These are phyloP conservation scores for Drosophila demipolita DNA, from an alignment of 2,888 invertebrate species.

Conservation along the genomic window DNA sequence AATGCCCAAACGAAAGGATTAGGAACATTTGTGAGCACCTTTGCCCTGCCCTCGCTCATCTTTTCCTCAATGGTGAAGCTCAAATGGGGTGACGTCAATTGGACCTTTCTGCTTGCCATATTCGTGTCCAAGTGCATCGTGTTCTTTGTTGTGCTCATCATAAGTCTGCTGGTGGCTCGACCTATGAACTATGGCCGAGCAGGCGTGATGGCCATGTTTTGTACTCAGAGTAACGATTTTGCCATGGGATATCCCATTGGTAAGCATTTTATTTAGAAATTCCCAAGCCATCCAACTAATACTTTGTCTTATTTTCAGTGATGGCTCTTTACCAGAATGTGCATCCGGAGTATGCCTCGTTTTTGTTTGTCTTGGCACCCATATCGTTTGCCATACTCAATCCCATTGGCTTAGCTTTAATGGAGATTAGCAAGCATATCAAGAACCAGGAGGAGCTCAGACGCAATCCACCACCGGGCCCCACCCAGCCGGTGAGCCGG, in stretches of 20 bases:
- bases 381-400: constrained; percentile 96
- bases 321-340: constrained; percentile 92
- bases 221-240: constrained; percentile 99
- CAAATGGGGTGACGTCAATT: constrained; percentile 93
- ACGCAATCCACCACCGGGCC: constrained; percentile 71
- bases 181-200: constrained; percentile 93
- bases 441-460: constrained; percentile 75
- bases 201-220: constrained; percentile 96
- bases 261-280: constrained; percentile 36
- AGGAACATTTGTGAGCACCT: constrained; percentile 96
- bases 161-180: constrained; percentile 92
- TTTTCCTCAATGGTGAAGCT: constrained; percentile 95
- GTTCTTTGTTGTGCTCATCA: constrained; percentile 91
- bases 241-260: constrained; percentile 98
- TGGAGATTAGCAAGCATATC: constrained; percentile 90
- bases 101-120: constrained; percentile 94
- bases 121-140: constrained; percentile 93
- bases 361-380: constrained; percentile 96
- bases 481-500: constrained; percentile 72
- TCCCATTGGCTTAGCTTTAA: constrained; percentile 94
- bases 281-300: constrained; percentile 40
- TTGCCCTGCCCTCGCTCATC: constrained; percentile 96
- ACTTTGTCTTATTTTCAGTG: constrained; percentile 86
- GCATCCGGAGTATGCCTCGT: constrained; percentile 95
- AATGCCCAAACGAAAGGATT: constrained; percentile 95